phyloP scores from a whole-genome alignment of 2,888 invertebrate species.

The Malachius bipustulatus region DNA sequence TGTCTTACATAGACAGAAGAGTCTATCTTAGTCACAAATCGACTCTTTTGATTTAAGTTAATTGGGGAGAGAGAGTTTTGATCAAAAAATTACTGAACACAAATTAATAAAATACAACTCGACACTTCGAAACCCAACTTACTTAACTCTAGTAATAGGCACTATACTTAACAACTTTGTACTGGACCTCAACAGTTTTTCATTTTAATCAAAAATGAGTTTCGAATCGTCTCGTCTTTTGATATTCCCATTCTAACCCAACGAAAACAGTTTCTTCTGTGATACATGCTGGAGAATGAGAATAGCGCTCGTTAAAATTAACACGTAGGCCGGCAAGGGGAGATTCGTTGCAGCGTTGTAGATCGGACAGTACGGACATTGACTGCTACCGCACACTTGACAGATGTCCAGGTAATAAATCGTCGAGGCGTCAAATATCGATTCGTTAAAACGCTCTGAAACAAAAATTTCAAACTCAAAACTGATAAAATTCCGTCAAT shows the following conservation, averaged over 20 bases:
- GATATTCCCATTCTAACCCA: too few relatives aligned
- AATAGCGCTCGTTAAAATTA: constrained; percentile 24
- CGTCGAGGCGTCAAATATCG: constrained; percentile 76
- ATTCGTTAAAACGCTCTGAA: constrained; percentile 83
- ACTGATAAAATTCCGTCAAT: background rate
- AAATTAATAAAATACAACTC: too few relatives aligned
- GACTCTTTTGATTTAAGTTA: too few relatives aligned
- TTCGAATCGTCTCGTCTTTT: constrained; percentile 20
- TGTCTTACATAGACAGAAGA: too few relatives aligned
- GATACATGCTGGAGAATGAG: constrained; percentile 25
- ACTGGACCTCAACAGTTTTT: constrained; percentile 3
- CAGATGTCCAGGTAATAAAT: constrained; percentile 83
- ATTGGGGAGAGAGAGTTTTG: too few relatives aligned
- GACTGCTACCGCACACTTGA: constrained; percentile 88
- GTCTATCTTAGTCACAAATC: too few relatives aligned
- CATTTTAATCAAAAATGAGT: background rate
- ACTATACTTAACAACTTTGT: background rate
- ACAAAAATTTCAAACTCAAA: constrained; percentile 20
- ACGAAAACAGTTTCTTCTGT: too few relatives aligned
- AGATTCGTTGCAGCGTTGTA: constrained; percentile 52
- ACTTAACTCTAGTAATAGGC: background rate
- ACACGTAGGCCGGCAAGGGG: constrained; percentile 25
- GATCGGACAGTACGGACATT: constrained; percentile 84
- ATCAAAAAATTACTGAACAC: too few relatives aligned
- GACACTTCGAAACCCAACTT: too few relatives aligned